A percentile compares a stretch with the other conserved stretches of the same genome.
phyloP scores from a whole-genome alignment of 1,140 invertebrate genomes.

The Sipha flava region DNA sequence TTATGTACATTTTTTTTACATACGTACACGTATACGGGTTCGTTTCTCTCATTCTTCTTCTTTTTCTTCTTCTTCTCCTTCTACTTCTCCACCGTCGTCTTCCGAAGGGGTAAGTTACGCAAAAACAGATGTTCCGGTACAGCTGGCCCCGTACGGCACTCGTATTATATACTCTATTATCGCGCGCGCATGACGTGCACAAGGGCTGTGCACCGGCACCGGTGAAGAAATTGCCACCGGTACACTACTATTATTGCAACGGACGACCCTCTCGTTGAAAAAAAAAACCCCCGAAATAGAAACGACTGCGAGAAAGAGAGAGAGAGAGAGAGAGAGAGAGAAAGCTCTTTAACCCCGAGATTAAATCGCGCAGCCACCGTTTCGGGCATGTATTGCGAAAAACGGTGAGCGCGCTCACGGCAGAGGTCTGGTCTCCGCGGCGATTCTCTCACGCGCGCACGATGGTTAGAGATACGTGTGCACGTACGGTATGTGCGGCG shows the following conservation, averaged over 20 bases:
- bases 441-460: not conserved
- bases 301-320: too few species aligned
- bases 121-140: constrained; percentile 30
- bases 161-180: too few species aligned
- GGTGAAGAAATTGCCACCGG: constrained; percentile 27
- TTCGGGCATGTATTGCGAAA: constrained; percentile 12
- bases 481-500: too few species aligned
- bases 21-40: too few species aligned
- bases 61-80: not conserved
- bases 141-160: not conserved
- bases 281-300: not conserved
- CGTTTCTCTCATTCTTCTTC: not conserved
- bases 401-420: not conserved
- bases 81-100: not conserved
- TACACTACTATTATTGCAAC: not conserved
- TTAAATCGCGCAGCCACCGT: not conserved
- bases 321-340: not conserved
- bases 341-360: constrained; percentile 2
- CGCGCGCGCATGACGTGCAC: not conserved
- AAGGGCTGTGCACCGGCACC: not conserved
- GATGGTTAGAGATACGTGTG: too few species aligned
- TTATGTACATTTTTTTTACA: too few species aligned
- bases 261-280: not conserved
- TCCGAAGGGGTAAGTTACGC: constrained; percentile 31
- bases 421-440: too few species aligned